Percentiles rank a stretch among this genome's conserved stretches.
phyloP scores from a whole-genome alignment of 23 tunicate genomes.

The Pegea sp. region DNA sequence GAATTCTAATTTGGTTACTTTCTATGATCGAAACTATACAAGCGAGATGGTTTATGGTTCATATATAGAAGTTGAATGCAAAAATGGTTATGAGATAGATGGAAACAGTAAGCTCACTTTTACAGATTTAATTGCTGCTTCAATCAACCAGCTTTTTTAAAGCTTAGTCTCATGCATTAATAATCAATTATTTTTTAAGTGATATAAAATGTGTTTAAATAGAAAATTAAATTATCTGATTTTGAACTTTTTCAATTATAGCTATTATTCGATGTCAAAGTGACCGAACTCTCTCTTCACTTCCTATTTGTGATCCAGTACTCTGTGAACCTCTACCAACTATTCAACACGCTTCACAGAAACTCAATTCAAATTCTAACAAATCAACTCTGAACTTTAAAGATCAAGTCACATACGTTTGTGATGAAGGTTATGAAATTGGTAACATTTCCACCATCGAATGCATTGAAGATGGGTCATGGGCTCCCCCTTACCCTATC shows the following conservation, averaged over 20 bases:
- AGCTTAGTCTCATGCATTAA: too few relatives aligned
- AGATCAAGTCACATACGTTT: conserved; percentile 16
- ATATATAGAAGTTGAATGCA: conserved; percentile 3
- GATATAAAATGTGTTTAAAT: neutral
- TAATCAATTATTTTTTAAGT: too few relatives aligned
- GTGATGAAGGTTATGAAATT: conserved; percentile 48
- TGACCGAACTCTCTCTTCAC: conserved; percentile 13
- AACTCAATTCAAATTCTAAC: too few relatives aligned
- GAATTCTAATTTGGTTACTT: too few relatives aligned
- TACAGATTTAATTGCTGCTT: neutral
- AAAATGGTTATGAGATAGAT: conserved; percentile 12
- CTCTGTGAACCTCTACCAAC: conserved; percentile 16
- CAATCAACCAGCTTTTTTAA: too few relatives aligned
- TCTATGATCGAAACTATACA: too few relatives aligned
- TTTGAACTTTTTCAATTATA: neutral
- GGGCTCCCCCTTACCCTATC: neutral
- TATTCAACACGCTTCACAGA: too few relatives aligned
- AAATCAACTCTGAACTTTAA: too few relatives aligned
- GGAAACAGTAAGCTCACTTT: conserved; percentile 7
- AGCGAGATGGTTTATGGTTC: conserved; percentile 3
- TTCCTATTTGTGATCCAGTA: conserved; percentile 37
- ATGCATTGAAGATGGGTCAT: neutral
- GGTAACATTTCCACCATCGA: too few relatives aligned
- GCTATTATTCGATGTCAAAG: conserved; percentile 17
- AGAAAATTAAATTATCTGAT: neutral